phyloP scores from a whole-genome alignment of 2,113 vertebrate species.

The Pangasianodon gigas region DNA sequence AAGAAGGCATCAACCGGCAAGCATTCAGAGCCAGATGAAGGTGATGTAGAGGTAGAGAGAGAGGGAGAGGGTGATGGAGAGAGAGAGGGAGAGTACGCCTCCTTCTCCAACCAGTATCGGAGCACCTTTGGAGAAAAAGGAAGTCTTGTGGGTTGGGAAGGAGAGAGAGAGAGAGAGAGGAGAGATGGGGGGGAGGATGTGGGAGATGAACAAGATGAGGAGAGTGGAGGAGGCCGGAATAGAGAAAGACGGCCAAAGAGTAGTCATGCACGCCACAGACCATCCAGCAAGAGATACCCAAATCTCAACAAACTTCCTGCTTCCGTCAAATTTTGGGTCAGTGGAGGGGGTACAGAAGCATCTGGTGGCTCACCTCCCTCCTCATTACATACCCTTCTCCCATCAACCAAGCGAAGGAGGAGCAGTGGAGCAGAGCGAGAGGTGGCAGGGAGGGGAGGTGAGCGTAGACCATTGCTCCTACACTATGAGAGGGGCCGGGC shows the following conservation, averaged over 20 bases:
- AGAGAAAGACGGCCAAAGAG: constrained; percentile 70
- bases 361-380: constrained; percentile 67
- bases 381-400: constrained; percentile 72
- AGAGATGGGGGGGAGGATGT: constrained; percentile 69
- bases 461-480: constrained; percentile 75
- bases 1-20: constrained; percentile 70
- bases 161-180: constrained; percentile 68
- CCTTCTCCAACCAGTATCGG: constrained; percentile 73
- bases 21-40: constrained; percentile 75
- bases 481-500: constrained; percentile 74
- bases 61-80: constrained; percentile 72
- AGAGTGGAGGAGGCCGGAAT: constrained; percentile 68
- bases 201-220: constrained; percentile 68
- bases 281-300: constrained; percentile 71
- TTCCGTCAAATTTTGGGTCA: constrained; percentile 79
- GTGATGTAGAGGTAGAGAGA: constrained; percentile 72
- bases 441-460: constrained; percentile 65
- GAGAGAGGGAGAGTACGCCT: constrained; percentile 71
- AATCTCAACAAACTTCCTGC: constrained; percentile 79
- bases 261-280: constrained; percentile 65
- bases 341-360: constrained; percentile 64
- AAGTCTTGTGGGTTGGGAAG: constrained; percentile 71
- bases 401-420: constrained; percentile 70
- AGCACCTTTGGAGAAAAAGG: constrained; percentile 72
- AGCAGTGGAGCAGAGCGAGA: constrained; percentile 71